Base-by-base conservation (phyloP, 2,113 vertebrate species). In the Dermatemys mawii region DNA sequence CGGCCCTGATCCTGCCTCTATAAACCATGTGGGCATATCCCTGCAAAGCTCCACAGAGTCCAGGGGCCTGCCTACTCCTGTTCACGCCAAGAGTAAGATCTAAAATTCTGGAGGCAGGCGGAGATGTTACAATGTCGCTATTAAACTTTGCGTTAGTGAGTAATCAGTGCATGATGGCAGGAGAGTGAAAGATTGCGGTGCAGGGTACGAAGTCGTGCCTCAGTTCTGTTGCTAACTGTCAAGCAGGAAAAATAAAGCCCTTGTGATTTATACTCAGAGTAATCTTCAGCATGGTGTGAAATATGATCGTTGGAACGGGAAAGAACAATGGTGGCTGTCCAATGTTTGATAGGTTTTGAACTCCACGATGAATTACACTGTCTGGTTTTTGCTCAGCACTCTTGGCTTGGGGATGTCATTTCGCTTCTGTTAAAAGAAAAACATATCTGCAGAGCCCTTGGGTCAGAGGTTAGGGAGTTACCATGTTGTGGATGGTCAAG, bases 361-460 rank as follows among this genome's bases (percentile, higher is more conserved):
- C 70, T 95, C 24, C 78, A 73, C 95, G 95, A 97, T 94, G 83
- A 87, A 97, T 94, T 93, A 78, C 90, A n/a, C 86, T 90, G 93
- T 93, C 93, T 96, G 90, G 76, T 84, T 38, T 90, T 94, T 92
- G 87, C 60, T 93, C 88, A 81, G 78, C 75, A 50, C 73, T 90
- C 90, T 97, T 94, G 95, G 96, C 96, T 97, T 94, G 92, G 85
- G 90, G 80, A 84, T 96, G 95, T 93, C 90, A 78, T 88, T 97
- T 95, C 35, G 38, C 1, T 55, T 75, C 92, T 75, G 84, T 86
- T 70, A 38, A 5, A n/a, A 80, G 94, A 70, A 93, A 96, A 95
- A 83, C 17, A 54, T 90, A 44, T 88, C 93, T 44, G 90, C 54
- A 93, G 29, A 81, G 75, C 88, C 51, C 51, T 81, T n/a, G 82